These are phyloP conservation scores for Sebastes diploproa DNA, from an alignment of 2,797 vertebrate species.

Conservation along the genomic window DNA sequence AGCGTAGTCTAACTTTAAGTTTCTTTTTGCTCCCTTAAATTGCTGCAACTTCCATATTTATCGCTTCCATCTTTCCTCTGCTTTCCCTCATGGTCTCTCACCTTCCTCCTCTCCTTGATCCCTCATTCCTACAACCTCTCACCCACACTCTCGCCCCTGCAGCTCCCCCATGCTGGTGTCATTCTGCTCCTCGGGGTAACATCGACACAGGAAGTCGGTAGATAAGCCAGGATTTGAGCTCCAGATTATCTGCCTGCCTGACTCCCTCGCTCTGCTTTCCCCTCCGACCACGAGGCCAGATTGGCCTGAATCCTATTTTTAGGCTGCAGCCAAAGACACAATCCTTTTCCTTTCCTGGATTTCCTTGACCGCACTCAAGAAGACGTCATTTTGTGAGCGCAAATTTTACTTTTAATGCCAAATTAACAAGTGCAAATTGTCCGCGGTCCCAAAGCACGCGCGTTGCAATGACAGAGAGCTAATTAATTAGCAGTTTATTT, in stretches of 20 bases:
- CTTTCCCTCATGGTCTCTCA: neutral
- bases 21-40: neutral
- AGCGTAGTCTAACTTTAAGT: neutral
- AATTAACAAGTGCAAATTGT: slow-evolving; percentile 48
- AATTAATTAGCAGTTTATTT: slow-evolving; percentile 67
- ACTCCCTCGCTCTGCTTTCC: slow-evolving; percentile 52
- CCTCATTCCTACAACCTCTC: slow-evolving; percentile 30
- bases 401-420: slow-evolving; percentile 33
- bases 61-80: neutral
- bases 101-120: slow-evolving; percentile 21
- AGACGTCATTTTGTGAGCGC: neutral
- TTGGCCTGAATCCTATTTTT: slow-evolving; percentile 75
- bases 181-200: slow-evolving; percentile 69
- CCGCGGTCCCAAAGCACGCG: slow-evolving; percentile 36
- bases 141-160: slow-evolving; percentile 15
- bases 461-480: slow-evolving; percentile 48
- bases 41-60: neutral
- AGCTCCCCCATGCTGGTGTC: slow-evolving; percentile 62
- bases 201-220: slow-evolving; percentile 74
- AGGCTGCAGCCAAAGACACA: slow-evolving; percentile 53
- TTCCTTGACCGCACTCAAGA: slow-evolving; percentile 29
- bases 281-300: slow-evolving; percentile 60
- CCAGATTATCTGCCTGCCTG: slow-evolving; percentile 79
- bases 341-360: slow-evolving; percentile 34
- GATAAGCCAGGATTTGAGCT: slow-evolving; percentile 83